phyloP scores from a whole-genome alignment of 23 tunicate species.

The Trididemnum clinides region DNA sequence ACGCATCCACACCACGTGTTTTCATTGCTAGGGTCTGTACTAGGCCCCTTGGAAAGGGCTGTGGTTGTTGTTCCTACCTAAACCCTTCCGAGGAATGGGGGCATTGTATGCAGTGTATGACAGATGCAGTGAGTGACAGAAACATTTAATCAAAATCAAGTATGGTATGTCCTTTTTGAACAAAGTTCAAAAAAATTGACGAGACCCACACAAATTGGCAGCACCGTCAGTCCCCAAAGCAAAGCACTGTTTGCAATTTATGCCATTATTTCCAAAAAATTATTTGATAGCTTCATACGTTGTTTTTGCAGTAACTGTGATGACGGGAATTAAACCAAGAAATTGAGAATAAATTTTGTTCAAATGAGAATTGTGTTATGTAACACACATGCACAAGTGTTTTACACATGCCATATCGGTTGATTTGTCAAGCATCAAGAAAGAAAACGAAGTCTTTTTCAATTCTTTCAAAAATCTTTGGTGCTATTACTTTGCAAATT shows the following conservation, averaged over 20 bases:
- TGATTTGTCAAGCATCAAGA: background rate
- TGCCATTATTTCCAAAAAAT: background rate
- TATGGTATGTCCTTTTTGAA: background rate
- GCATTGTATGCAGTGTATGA: background rate
- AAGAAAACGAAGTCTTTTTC: background rate
- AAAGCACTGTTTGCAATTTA: background rate
- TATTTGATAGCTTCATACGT: background rate
- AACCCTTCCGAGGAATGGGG: too few species aligned
- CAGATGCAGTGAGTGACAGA: background rate
- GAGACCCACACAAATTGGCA: background rate
- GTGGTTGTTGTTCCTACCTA: too few species aligned
- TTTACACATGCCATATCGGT: background rate
- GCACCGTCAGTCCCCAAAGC: conserved; percentile 6
- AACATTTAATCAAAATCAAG: background rate
- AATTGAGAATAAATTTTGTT: background rate
- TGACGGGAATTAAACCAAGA: background rate
- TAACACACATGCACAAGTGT: background rate
- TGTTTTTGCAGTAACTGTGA: background rate
- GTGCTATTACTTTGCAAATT: background rate
- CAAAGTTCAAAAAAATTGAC: background rate
- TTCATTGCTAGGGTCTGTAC: too few species aligned
- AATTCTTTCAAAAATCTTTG: background rate
- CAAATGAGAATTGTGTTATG: background rate
- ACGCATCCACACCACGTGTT: background rate
- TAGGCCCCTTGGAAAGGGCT: too few species aligned